Evolutionary conservation across 2,888 invertebrate genomes (phyloP).

Genomic region (Metalampra italica): DNA sequence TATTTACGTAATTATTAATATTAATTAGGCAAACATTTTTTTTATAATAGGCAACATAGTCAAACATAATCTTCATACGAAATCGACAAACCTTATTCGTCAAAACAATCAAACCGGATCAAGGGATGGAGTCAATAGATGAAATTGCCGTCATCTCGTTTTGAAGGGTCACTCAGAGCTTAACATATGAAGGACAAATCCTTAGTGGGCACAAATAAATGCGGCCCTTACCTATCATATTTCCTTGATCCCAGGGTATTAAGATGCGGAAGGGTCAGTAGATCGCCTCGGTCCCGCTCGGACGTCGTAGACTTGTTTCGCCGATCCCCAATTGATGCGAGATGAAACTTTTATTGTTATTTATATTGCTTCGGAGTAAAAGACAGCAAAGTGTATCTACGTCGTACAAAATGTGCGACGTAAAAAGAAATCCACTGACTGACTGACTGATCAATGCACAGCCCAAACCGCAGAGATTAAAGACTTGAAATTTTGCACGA

Average conservation of each 20-base stretch:
- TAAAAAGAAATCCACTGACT: no score
- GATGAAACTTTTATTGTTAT: slow-evolving; percentile 12
- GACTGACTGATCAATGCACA: no score
- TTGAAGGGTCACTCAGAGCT: slow-evolving; percentile 65
- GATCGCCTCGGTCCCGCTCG: slow-evolving; percentile 36
- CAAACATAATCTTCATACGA: not conserved
- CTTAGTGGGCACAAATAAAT: slow-evolving; percentile 74
- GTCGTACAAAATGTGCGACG: no score
- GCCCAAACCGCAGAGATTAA: no score
- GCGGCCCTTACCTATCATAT: slow-evolving; percentile 65
- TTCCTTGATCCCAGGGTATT: slow-evolving; percentile 67
- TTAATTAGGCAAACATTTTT: no score
- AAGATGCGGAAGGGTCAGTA: slow-evolving; percentile 67
- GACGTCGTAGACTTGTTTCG: slow-evolving; percentile 40
- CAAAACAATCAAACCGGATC: slow-evolving; percentile 38
- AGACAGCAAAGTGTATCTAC: no score
- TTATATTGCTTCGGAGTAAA: not conserved
- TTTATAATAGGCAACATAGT: no score
- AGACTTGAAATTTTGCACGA: no score
- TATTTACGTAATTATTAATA: no score
- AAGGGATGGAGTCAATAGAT: slow-evolving; percentile 45
- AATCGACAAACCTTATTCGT: slow-evolving; percentile 19
- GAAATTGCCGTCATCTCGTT: slow-evolving; percentile 69
- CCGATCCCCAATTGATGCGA: slow-evolving; percentile 7
- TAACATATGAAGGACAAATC: slow-evolving; percentile 66